Conservation (phyloP, 2,113 vertebrate genomes). For the Phyllostomus discolor region DNA sequence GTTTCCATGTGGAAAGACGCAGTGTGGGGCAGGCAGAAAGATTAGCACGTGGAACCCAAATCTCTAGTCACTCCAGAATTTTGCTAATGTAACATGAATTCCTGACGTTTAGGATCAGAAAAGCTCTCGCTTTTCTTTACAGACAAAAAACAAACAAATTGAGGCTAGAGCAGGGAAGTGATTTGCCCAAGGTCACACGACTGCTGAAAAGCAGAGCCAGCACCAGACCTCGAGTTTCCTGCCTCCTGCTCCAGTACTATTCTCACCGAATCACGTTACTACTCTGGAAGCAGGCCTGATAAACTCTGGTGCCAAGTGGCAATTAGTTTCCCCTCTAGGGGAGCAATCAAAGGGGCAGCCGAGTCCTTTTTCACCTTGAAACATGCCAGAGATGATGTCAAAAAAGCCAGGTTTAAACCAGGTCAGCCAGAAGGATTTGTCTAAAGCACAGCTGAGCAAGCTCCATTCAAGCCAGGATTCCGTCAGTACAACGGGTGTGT, state of each 20-base stretch:
- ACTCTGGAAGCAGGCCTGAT: slow-evolving; percentile 38
- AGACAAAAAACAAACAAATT: not conserved
- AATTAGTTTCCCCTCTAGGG: slow-evolving; percentile 38
- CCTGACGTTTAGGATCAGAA: not conserved
- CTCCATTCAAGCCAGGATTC: slow-evolving; percentile 61
- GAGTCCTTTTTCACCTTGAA: slow-evolving; percentile 35
- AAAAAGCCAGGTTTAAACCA: slow-evolving; percentile 69
- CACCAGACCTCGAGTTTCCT: not conserved
- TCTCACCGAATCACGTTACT: slow-evolving; percentile 52
- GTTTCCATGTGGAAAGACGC: not conserved
- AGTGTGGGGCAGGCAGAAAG: not conserved
- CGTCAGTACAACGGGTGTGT: slow-evolving; percentile 61
- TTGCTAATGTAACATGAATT: not conserved
- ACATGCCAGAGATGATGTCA: slow-evolving; percentile 55
- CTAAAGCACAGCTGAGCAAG: slow-evolving; percentile 67
- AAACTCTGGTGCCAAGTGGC: slow-evolving; percentile 31
- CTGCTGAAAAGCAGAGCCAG: not conserved
- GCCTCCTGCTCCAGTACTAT: not conserved
- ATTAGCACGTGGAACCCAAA: not conserved
- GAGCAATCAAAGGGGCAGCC: slow-evolving; percentile 43
- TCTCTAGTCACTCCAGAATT: not conserved
- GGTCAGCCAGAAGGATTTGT: slow-evolving; percentile 72
- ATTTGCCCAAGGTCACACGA: slow-evolving; percentile 26
- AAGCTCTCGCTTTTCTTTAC: not conserved
- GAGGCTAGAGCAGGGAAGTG: not conserved